A percentile compares a stretch with the other conserved stretches of the same genome.
Conservation (phyloP, 2,888 invertebrate genomes). For the Marronus borbonicus region DNA sequence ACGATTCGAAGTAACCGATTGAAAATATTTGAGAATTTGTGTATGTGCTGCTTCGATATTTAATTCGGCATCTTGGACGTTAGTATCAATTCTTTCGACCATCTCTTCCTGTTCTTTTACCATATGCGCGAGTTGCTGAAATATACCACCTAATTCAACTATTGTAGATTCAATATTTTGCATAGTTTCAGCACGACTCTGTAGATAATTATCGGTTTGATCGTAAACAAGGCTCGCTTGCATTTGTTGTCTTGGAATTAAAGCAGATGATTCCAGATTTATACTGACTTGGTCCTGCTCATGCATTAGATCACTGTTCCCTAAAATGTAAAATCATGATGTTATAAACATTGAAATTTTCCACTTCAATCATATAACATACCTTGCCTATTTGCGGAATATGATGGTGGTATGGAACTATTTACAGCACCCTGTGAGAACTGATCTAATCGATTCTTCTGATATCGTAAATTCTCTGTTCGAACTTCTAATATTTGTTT, state of each 20-base stretch:
- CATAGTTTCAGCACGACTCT: slow-evolving; percentile 97
- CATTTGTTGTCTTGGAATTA: slow-evolving; percentile 70
- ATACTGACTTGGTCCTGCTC: slow-evolving; percentile 83
- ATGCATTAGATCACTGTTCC: slow-evolving; percentile 70
- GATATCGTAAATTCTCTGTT: slow-evolving; percentile 97
- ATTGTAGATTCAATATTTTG: slow-evolving; percentile 99
- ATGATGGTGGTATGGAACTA: slow-evolving; percentile 76
- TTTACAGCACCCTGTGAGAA: slow-evolving; percentile 82
- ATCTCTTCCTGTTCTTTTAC: slow-evolving; percentile 99
- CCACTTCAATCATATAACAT: slow-evolving; percentile 49
- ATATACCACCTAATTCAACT: slow-evolving; percentile 98
- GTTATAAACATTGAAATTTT: not conserved
- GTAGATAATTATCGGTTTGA: slow-evolving; percentile 91
- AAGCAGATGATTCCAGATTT: slow-evolving; percentile 80
- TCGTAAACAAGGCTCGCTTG: slow-evolving; percentile 85
- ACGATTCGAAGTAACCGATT: slow-evolving; percentile 95
- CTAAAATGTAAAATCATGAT: slow-evolving; percentile 51
- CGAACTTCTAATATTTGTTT: slow-evolving; percentile 97
- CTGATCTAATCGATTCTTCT: slow-evolving; percentile 93
- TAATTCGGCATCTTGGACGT: slow-evolving; percentile 94
- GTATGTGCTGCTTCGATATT: slow-evolving; percentile 98
- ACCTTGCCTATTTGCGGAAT: slow-evolving; percentile 72
- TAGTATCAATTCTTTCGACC: slow-evolving; percentile 97
- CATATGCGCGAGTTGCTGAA: slow-evolving; percentile 96
- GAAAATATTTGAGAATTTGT: slow-evolving; percentile 98